phyloP scores from a whole-genome alignment of 2,113 vertebrate genomes.

The Pseudois nayaur region DNA sequence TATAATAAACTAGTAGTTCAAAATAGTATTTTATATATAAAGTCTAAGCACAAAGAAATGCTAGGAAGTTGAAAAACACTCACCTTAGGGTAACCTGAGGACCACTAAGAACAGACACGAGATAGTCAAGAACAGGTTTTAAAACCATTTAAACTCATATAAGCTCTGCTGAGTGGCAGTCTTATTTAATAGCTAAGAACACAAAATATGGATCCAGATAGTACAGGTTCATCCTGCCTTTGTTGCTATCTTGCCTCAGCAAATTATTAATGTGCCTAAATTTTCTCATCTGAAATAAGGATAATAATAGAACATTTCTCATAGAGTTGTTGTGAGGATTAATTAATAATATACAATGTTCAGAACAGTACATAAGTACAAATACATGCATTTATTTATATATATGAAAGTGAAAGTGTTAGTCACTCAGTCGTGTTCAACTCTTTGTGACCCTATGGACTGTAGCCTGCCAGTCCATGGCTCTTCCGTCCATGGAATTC shows the following conservation, averaged over 20 bases:
- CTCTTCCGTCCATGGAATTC: neutral
- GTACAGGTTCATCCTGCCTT: neutral
- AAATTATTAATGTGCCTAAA: neutral
- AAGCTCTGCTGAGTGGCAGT: neutral
- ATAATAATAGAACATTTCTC: neutral
- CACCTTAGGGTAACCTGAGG: neutral
- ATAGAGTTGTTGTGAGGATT: neutral
- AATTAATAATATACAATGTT: neutral
- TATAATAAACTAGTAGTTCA: neutral
- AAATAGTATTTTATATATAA: neutral
- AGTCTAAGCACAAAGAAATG: neutral
- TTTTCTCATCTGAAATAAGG: slow-evolving; percentile 5
- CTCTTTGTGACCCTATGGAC: neutral
- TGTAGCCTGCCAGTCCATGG: neutral
- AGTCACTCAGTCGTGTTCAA: neutral
- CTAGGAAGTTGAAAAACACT: neutral
- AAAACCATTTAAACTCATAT: neutral
- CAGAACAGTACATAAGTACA: neutral
- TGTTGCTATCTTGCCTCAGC: neutral
- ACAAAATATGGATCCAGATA: neutral
- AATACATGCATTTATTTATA: neutral
- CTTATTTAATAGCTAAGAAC: neutral
- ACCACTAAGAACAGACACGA: neutral
- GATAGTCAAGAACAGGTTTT: neutral
- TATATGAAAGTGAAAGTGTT: neutral